phyloP scores from a whole-genome alignment of 2,888 invertebrate species.

The Xylocampa areola region DNA sequence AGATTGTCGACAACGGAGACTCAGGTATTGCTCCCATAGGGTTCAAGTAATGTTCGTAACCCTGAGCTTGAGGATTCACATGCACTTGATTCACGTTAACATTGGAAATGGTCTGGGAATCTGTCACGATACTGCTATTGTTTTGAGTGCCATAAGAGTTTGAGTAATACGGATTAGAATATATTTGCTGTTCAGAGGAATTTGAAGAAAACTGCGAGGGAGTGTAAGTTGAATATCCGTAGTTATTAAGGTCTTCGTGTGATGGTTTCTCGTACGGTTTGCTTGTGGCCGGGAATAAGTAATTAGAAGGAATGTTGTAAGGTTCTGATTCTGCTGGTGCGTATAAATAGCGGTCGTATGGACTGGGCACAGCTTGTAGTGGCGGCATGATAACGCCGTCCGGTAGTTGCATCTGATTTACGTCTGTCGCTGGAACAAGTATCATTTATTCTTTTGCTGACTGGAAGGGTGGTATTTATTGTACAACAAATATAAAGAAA shows the following conservation, averaged over 20 bases:
- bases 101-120: conserved; percentile 67
- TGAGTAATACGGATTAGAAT: conserved; percentile 79
- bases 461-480: background rate
- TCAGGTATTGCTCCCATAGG: conserved; percentile 69
- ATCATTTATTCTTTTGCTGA: conserved; percentile 11
- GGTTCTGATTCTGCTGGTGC: conserved; percentile 68
- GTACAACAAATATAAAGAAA: too few relatives aligned
- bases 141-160: conserved; percentile 67
- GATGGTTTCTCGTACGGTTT: conserved; percentile 72
- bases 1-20: conserved; percentile 51
- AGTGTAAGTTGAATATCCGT: conserved; percentile 77
- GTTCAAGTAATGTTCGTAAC: conserved; percentile 47
- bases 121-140: conserved; percentile 72
- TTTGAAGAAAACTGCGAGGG: conserved; percentile 77
- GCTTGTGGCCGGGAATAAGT: conserved; percentile 68
- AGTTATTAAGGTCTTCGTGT: conserved; percentile 69
- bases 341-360: conserved; percentile 77
- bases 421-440: conserved; percentile 79
- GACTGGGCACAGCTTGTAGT: conserved; percentile 67
- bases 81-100: conserved; percentile 40
- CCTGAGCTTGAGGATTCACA: conserved; percentile 35
- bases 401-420: conserved; percentile 76
- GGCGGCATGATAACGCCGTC: conserved; percentile 79
- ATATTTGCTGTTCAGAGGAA: conserved; percentile 73
- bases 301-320: conserved; percentile 69